Evolutionary conservation across 2,888 invertebrate species (phyloP), one percentile per base, ranked within the genome.

Genomic region (Tolmerus cingulatus): DNA sequence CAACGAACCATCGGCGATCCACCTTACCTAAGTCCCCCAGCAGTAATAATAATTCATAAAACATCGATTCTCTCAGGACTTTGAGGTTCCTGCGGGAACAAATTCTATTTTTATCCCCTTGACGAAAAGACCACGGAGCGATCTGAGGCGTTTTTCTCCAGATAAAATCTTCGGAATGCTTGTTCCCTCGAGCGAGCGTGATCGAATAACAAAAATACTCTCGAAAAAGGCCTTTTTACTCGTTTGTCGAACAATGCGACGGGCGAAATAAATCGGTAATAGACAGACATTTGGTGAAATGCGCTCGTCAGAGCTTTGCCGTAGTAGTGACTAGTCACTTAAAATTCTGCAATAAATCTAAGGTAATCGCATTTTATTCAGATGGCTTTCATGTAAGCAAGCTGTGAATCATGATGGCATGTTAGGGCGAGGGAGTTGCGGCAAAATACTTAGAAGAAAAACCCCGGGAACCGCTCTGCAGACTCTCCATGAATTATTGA

Each of bases 141-240:
- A 85, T 74, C 23, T 74, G 34, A 85, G 85, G 43, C 43, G 43
- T 74, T 46, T 46, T 85, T 57, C 66, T 85, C 74, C 74, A 85
- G 74, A 85, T 74, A 43, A 40, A 66, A 74, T 85, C 46, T 85
- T 85, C 46, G 74, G 85, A 85, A 85, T 85, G 46, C 19, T 66
- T 66, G 66, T 85, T 46, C 57, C 37, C 51, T 57, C 55, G 30
- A 55, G 30, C 27, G 37, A 40, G 46, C n/a, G 51, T 57, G 82
- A 55, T 55, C 79, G 37, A 46, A 43, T 79, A 79, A 46, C 23
- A 46, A 46, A 46, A 46, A 79, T 43, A 76, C 85, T 16, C 84
- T 88, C 30, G 87, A 46, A 88, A 74, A 19, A 46, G 55, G 79
- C 30, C 8, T 87, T 87, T 46, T 40, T 87, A 5, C 85, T 86